Evolutionary conservation across 2,113 vertebrate genomes (phyloP).

Genomic region (Plotosus lineatus): DNA sequence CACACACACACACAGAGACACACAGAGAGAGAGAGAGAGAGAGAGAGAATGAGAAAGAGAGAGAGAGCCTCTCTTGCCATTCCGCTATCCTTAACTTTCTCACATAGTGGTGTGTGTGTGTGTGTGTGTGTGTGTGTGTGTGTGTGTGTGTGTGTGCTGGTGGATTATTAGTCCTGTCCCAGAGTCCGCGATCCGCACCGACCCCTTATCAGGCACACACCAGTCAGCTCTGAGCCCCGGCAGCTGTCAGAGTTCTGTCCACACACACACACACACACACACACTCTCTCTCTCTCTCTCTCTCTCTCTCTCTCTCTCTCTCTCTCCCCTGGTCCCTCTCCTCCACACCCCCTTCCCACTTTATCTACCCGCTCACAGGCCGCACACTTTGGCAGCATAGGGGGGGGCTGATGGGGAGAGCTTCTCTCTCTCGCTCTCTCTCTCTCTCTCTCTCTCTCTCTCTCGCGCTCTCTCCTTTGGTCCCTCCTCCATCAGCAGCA

Average conservation of each 20-base stretch:
- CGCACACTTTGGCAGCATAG: constrained; percentile 77
- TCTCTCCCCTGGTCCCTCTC: constrained; percentile 70
- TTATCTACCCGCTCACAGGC: constrained; percentile 90
- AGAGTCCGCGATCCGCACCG: constrained; percentile 74
- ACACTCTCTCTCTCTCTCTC: constrained; percentile 67
- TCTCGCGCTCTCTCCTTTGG: constrained; percentile 17
- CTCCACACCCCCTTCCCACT: constrained; percentile 71
- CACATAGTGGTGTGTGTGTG: constrained; percentile 11
- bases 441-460: constrained; percentile 48
- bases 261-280: constrained; percentile 67
- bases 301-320: constrained; percentile 74
- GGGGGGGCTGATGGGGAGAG: constrained; percentile 62
- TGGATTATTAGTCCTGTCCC: constrained; percentile 78
- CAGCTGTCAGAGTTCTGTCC: constrained; percentile 77
- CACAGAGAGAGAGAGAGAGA: too few relatives aligned
- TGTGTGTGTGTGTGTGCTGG: constrained; percentile 50
- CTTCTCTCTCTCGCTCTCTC: constrained; percentile 53
- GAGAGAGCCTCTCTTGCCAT: not conserved
- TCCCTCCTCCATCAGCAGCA: constrained; percentile 32
- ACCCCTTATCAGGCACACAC: constrained; percentile 87
- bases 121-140: constrained; percentile 19
- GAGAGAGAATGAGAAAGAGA: too few relatives aligned
- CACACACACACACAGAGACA: constrained; percentile 24
- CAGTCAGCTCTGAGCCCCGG: constrained; percentile 79
- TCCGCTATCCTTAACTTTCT: constrained; percentile 37